phyloP scores from a whole-genome alignment of 2,113 vertebrate species.

The Tragelaphus strepsiceros region DNA sequence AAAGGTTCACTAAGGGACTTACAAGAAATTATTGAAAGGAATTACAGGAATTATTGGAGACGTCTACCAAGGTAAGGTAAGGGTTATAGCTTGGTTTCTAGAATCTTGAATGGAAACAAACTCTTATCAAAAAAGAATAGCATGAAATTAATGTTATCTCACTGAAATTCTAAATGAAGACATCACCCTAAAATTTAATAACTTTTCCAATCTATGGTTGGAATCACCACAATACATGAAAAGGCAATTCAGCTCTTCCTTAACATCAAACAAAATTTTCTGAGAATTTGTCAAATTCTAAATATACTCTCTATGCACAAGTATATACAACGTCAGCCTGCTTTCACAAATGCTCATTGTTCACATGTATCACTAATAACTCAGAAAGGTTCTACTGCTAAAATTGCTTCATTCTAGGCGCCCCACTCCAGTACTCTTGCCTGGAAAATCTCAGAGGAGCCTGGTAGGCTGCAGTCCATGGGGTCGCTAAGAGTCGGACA shows the following conservation, averaged over 20 bases:
- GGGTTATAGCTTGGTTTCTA: neutral
- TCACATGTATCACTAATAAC: neutral
- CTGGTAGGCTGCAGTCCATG: too few species aligned
- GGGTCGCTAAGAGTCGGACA: too few species aligned
- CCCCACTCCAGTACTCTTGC: neutral
- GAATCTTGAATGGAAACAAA: neutral
- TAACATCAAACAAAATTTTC: constrained; percentile 10
- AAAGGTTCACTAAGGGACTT: neutral
- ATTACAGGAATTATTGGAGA: neutral
- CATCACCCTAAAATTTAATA: neutral
- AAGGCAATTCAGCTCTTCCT: neutral
- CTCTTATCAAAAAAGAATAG: neutral
- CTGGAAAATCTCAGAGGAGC: too few species aligned
- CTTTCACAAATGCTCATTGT: neutral
- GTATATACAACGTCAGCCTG: neutral
- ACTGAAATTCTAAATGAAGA: neutral
- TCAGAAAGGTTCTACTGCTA: neutral
- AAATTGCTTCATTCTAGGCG: neutral
- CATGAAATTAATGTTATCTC: neutral
- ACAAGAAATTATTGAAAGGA: neutral
- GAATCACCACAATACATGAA: neutral
- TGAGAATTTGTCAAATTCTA: neutral
- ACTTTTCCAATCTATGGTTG: neutral
- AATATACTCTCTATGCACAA: neutral
- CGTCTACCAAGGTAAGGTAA: neutral